phyloP scores from a whole-genome alignment of 2,113 vertebrate genomes.

The Oreochromis aureus region DNA sequence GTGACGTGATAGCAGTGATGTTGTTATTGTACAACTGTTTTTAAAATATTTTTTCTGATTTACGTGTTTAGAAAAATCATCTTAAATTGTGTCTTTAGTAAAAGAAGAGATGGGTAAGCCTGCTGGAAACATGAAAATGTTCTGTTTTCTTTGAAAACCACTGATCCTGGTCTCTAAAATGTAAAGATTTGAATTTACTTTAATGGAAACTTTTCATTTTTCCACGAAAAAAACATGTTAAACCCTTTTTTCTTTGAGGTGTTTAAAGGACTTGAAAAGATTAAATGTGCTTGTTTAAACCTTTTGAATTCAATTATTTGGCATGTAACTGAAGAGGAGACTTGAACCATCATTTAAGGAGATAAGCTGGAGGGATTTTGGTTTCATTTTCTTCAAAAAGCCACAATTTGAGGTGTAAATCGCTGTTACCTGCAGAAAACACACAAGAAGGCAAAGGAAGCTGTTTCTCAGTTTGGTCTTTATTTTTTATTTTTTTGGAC shows the following conservation, averaged over 20 bases:
- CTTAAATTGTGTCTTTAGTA: neutral
- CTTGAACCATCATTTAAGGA: neutral
- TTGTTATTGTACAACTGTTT: neutral
- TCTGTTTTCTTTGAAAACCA: neutral
- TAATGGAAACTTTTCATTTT: neutral
- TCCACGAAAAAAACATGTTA: too few species aligned
- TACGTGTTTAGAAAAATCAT: neutral
- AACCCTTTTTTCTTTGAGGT: neutral
- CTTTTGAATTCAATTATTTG: neutral
- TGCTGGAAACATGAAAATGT: too few species aligned
- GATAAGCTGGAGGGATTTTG: neutral
- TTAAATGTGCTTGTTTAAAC: neutral
- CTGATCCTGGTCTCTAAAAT: neutral
- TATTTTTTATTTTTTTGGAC: conserved; percentile 91
- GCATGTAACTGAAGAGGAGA: neutral
- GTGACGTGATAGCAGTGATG: neutral
- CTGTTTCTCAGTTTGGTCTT: conserved; percentile 55
- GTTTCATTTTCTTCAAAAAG: neutral
- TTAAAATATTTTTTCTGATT: neutral
- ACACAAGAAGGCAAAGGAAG: neutral
- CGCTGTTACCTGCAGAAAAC: neutral
- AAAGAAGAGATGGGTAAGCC: too few species aligned
- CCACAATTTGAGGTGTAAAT: neutral
- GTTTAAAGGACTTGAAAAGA: neutral
- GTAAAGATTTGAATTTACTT: neutral